Evolutionary conservation across 2,113 vertebrate genomes (phyloP).

Genomic region (Plotosus lineatus): DNA sequence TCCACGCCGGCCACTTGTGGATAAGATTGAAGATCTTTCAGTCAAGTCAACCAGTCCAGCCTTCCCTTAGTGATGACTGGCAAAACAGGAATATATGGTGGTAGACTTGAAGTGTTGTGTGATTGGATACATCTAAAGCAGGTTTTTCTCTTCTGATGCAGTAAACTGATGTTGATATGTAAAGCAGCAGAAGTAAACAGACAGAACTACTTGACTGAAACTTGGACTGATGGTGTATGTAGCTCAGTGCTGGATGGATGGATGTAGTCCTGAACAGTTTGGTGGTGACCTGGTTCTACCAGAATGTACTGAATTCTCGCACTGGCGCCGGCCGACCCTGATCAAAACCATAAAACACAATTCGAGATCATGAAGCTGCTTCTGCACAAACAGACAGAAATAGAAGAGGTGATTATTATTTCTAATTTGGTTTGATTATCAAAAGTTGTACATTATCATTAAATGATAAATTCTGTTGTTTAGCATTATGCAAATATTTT

Average conservation of each 20-base stretch:
- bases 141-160: neutral
- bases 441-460: constrained; percentile 14
- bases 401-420: neutral
- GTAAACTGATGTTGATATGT: constrained; percentile 4
- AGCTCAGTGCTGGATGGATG: neutral
- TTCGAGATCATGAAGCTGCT: constrained; percentile 9
- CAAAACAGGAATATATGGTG: neutral
- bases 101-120: neutral
- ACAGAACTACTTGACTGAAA: neutral
- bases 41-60: no score
- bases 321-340: neutral
- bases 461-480: neutral
- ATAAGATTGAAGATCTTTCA: no score
- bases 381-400: neutral
- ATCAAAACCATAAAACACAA: neutral
- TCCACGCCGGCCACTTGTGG: no score
- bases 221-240: neutral
- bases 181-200: neutral
- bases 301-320: neutral
- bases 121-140: neutral
- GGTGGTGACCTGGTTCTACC: neutral
- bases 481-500: neutral
- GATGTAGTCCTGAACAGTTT: neutral
- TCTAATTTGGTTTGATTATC: neutral
- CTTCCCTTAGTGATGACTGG: no score